Evolutionary conservation across 2,888 invertebrate genomes (phyloP).

Genomic region (Pedicia rivosa): DNA sequence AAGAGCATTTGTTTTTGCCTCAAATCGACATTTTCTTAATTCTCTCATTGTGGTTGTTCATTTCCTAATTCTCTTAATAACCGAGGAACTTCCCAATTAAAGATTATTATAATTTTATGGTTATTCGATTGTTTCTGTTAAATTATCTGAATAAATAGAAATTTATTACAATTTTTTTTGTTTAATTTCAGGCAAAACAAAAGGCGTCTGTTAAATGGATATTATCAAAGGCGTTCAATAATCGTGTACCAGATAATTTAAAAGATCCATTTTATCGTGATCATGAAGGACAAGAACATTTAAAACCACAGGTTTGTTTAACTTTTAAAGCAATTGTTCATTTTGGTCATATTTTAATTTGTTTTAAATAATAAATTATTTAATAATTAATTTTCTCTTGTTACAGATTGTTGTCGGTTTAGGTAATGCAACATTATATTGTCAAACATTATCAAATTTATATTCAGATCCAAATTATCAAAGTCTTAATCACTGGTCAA

Average conservation of each 20-base stretch:
- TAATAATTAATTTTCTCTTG: neutral
- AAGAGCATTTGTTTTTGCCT: too few species aligned
- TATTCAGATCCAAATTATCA: slow-evolving; percentile 94
- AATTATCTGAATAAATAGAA: too few species aligned
- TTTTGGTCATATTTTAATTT: neutral
- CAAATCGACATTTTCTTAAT: too few species aligned
- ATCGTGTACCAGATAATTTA: slow-evolving; percentile 82
- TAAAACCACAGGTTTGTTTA: slow-evolving; percentile 59
- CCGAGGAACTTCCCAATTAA: too few species aligned
- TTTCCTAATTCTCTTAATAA: too few species aligned
- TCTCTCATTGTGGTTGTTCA: too few species aligned
- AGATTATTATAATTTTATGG: too few species aligned
- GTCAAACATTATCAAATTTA: slow-evolving; percentile 84
- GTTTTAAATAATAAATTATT: neutral
- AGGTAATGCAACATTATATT: slow-evolving; percentile 89
- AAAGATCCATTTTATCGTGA: slow-evolving; percentile 89
- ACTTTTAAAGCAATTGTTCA: too few species aligned
- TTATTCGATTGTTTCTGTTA: too few species aligned
- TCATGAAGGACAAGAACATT: slow-evolving; percentile 86
- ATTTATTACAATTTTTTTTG: slow-evolving; percentile 6
- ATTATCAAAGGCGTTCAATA: slow-evolving; percentile 89
- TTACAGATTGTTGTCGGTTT: slow-evolving; percentile 62
- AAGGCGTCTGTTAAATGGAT: slow-evolving; percentile 94
- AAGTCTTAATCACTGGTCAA: slow-evolving; percentile 89
- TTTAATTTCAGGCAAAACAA: slow-evolving; percentile 78